These are phyloP conservation scores for Xiphias gladius DNA, from an alignment of 2,113 vertebrate species.

Conservation along the genomic window DNA sequence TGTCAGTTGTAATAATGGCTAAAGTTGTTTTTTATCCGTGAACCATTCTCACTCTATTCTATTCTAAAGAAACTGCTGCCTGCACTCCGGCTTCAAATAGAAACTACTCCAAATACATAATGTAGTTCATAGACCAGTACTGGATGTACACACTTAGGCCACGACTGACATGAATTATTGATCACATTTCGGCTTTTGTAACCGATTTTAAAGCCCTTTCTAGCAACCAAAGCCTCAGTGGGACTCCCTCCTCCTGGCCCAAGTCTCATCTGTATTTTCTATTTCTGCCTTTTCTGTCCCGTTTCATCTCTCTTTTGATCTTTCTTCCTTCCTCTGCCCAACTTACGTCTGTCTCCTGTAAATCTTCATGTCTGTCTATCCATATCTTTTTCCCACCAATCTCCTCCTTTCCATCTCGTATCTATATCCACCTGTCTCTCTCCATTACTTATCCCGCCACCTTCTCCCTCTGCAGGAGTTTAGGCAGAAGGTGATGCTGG, in stretches of 20 bases:
- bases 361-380: background rate
- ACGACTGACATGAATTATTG: background rate
- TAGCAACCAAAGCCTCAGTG: background rate
- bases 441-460: background rate
- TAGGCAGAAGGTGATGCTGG: conserved; percentile 99
- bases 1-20: background rate
- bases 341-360: background rate
- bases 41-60: no score
- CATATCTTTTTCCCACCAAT: background rate
- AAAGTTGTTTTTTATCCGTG: no score
- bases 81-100: background rate
- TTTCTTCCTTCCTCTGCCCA: background rate
- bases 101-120: no score
- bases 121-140: background rate
- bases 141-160: no score
- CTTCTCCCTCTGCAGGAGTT: conserved; percentile 87
- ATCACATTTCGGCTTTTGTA: background rate
- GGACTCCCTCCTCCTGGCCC: background rate
- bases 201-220: background rate
- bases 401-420: background rate
- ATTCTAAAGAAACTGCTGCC: no score
- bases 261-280: background rate
- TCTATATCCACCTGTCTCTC: background rate
- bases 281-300: background rate
- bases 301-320: background rate